These are phyloP conservation scores for Plectrocnemia conspersa DNA, from an alignment of 1,140 invertebrate species.

Conservation along the genomic window DNA sequence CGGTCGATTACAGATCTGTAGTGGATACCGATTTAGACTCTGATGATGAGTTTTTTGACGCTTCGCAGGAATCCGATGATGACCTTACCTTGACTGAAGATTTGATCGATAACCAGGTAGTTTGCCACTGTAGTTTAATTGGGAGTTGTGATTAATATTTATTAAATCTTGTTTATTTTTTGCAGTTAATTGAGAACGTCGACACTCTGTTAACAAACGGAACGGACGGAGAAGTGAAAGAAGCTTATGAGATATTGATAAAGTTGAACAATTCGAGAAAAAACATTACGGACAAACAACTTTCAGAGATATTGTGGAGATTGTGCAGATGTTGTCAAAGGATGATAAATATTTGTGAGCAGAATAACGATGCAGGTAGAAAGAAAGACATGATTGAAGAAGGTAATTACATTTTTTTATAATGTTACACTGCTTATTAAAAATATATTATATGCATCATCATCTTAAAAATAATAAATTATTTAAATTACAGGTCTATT, in stretches of 20 bases:
- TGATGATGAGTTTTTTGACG: conserved; percentile 12
- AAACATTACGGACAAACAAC: conserved; percentile 39
- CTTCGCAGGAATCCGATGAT: conserved; percentile 3
- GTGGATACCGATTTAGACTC: conserved; percentile 8
- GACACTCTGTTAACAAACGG: conserved; percentile 5
- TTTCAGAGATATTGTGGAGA: conserved; percentile 60
- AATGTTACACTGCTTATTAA: not conserved
- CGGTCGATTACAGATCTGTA: conserved; percentile 12
- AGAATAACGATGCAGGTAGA: conserved; percentile 45
- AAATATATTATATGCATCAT: conserved; percentile 1
- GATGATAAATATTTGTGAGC: conserved; percentile 42
- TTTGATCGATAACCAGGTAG: not conserved
- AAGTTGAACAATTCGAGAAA: conserved; percentile 2
- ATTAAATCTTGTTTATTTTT: not conserved
- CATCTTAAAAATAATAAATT: not conserved
- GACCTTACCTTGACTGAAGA: conserved; percentile 21
- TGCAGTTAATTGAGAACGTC: not conserved
- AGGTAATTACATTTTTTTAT: conserved; percentile 46
- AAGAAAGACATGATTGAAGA: conserved; percentile 54
- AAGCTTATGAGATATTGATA: conserved; percentile 9
- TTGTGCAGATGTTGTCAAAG: conserved; percentile 61
- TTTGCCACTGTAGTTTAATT: not conserved
- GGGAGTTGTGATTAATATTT: not conserved
- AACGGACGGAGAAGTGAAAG: conserved; percentile 13
- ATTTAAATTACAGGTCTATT: conserved; percentile 51